Base-by-base conservation (phyloP, 2,113 vertebrate species). In the Chaetorhynchus papuensis region DNA sequence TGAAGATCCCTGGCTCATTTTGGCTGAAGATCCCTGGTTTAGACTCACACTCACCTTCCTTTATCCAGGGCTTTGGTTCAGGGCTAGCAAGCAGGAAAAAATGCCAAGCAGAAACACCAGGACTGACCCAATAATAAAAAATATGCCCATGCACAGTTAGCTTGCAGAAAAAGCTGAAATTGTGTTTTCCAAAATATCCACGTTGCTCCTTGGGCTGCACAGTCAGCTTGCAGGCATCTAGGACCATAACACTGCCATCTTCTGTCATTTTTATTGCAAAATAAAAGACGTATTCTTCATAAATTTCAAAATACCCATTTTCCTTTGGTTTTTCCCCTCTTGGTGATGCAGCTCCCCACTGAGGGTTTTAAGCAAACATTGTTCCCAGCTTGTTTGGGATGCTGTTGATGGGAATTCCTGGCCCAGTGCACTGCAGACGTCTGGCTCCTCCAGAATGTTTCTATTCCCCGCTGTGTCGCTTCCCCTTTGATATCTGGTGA, bases 401-500 rank as follows among this genome's bases (percentile, higher is more conserved):
- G 59, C 63, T 64, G 42, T 93, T 94, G 87, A 49, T 77, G 70
- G 89, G 88, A 87, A 70, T 93, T 92, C 80, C 63, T 95, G 71
- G 68, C 80, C 78, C 72, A 68, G 47, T 24, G 28, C 64, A n/a
- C 20, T 85, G 88, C 86, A 80, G 68, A 60, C 0, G 41, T 60
- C 80, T 87, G 90, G 70, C 61, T 92, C 66, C 80, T 91, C 83
- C 72, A 68, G 60, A 83, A 84, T 77, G 69, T 83, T 94, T 88
- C 83, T 90, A 2, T 89, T 94, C 90, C 90, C 88, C 0, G 7
- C 92, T 89, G 92, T 50, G 77, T 47, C 1, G 0, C 74, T 89
- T 96, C 65, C 42, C 53, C 86, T 93, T 91, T 92, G 92, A 83
- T 97, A 94, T 84, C 64, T 76, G 87, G 85, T 92, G 91, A 96